Conservation (phyloP, 53 echinoderm and acorn worm species). For the Temnopleurus reevesii region DNA sequence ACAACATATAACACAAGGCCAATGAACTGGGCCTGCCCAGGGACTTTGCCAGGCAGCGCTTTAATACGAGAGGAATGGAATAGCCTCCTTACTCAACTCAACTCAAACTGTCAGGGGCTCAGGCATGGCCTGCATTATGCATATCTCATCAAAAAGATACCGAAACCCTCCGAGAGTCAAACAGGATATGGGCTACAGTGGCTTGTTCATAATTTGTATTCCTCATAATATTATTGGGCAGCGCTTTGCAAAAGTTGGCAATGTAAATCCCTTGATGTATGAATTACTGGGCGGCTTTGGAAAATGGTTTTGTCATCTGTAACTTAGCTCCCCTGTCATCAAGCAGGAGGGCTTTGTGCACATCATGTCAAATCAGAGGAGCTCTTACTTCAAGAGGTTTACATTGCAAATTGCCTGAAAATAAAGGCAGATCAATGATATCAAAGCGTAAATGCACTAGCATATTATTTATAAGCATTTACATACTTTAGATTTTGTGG, state of each 20-base stretch:
- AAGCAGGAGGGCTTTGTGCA: not conserved
- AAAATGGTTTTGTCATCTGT: slow-evolving; percentile 59
- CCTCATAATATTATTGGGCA: slow-evolving; percentile 58
- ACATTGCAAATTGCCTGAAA: not conserved
- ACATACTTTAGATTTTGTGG: too few species aligned
- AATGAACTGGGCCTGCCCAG: slow-evolving; percentile 53
- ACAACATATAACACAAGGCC: slow-evolving; percentile 57
- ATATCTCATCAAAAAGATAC: slow-evolving; percentile 62
- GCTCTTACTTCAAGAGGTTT: not conserved
- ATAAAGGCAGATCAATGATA: too few species aligned
- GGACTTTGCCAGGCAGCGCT: not conserved
- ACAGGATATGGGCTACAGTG: slow-evolving; percentile 46
- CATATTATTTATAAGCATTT: too few species aligned
- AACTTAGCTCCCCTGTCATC: slow-evolving; percentile 9
- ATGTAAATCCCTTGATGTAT: slow-evolving; percentile 49
- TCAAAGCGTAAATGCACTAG: too few species aligned
- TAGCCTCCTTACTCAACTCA: slow-evolving; percentile 25
- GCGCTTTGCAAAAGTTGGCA: slow-evolving; percentile 33
- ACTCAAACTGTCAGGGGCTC: slow-evolving; percentile 37
- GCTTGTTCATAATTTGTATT: slow-evolving; percentile 57
- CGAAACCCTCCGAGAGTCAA: slow-evolving; percentile 52
- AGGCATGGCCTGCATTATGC: slow-evolving; percentile 58
- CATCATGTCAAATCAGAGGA: not conserved
- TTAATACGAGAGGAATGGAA: slow-evolving; percentile 38
- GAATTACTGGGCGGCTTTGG: slow-evolving; percentile 29